phyloP scores from a whole-genome alignment of 2,888 invertebrate genomes.

The Dioctria linearis region DNA sequence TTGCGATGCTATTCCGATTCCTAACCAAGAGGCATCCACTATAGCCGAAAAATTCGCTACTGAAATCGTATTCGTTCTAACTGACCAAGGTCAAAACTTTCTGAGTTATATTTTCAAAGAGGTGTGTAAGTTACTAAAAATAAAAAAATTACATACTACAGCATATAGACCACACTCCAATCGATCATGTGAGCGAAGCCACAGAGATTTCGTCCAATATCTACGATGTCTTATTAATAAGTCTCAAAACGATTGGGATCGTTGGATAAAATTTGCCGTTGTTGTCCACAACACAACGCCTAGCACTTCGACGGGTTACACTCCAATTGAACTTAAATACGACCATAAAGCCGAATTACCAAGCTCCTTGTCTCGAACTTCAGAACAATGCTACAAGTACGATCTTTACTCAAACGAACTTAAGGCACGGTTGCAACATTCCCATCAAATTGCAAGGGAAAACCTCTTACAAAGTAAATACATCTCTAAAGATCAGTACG shows the following conservation, averaged over 20 bases:
- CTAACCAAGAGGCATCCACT: conserved; percentile 63
- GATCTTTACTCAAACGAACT: too few relatives aligned
- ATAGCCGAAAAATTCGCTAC: conserved; percentile 61
- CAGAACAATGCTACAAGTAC: neutral
- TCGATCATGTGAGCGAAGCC: conserved; percentile 31
- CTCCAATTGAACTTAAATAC: neutral
- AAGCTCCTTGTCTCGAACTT: neutral
- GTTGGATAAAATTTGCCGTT: conserved; percentile 58
- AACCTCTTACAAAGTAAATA: too few relatives aligned
- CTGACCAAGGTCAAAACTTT: conserved; percentile 2
- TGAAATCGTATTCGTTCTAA: conserved; percentile 2
- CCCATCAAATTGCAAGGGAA: too few relatives aligned
- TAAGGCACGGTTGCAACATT: too few relatives aligned
- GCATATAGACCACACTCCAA: too few relatives aligned
- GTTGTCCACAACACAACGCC: conserved; percentile 11
- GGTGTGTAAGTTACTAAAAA: neutral
- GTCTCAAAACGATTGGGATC: conserved; percentile 64
- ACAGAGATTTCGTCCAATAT: conserved; percentile 7
- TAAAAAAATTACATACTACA: too few relatives aligned
- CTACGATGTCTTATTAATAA: conserved; percentile 61
- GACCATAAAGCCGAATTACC: neutral
- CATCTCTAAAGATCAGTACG: too few relatives aligned
- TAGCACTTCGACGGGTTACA: conserved; percentile 57
- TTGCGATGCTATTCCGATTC: conserved; percentile 61
- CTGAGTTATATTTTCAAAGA: neutral